phyloP scores from a whole-genome alignment of 1,140 invertebrate species.

The Drosophila yakuba region DNA sequence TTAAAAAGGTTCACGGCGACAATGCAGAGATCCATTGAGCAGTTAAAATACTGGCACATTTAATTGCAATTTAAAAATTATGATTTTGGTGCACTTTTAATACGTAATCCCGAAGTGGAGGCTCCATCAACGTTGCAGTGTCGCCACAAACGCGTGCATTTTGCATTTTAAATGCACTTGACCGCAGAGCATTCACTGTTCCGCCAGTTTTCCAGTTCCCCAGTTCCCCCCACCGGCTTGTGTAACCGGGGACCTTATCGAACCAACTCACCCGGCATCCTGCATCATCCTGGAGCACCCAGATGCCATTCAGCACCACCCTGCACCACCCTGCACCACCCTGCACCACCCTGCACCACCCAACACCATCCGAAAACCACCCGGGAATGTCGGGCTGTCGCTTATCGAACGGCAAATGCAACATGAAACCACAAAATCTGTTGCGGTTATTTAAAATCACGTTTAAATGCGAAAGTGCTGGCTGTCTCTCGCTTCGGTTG shows the following conservation, averaged over 20 bases:
- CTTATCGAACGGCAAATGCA: constrained; percentile 75
- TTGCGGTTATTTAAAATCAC: constrained; percentile 79
- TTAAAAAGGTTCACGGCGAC: background rate
- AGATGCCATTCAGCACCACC: background rate
- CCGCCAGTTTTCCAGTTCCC: background rate
- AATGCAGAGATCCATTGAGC: background rate
- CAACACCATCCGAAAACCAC: background rate
- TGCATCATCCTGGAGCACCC: background rate
- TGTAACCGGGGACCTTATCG: constrained; percentile 47
- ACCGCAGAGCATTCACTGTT: constrained; percentile 39
- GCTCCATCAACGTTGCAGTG: background rate
- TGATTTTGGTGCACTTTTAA: constrained; percentile 35
- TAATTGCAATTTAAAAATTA: constrained; percentile 46
- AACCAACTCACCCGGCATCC: constrained; percentile 8
- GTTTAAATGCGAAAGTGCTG: constrained; percentile 70
- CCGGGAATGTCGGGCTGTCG: constrained; percentile 35
- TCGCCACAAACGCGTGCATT: constrained; percentile 51
- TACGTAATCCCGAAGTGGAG: constrained; percentile 28
- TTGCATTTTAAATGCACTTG: constrained; percentile 65
- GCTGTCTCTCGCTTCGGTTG: constrained; percentile 20
- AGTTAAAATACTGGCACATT: constrained; percentile 13
- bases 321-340: background rate
- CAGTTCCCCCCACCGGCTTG: constrained; percentile 14
- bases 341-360: background rate
- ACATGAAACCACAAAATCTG: constrained; percentile 79